phyloP scores from a whole-genome alignment of 2,113 vertebrate genomes.

The Lontra canadensis region DNA sequence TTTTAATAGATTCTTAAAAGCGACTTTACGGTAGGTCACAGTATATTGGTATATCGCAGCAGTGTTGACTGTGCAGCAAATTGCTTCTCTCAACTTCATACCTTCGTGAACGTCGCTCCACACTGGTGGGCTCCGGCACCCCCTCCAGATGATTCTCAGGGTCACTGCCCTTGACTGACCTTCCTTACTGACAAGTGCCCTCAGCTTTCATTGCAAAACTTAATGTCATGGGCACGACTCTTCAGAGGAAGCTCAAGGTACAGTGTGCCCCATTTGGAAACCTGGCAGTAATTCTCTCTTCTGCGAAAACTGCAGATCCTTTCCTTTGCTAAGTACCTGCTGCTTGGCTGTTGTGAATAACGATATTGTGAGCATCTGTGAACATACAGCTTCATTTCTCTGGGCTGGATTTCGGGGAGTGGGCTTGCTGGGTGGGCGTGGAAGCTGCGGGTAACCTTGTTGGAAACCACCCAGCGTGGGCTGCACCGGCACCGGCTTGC shows the following conservation, averaged over 20 bases:
- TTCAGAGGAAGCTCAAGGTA: not conserved
- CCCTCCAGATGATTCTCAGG: not conserved
- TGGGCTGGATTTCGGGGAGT: not conserved
- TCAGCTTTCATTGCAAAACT: not conserved
- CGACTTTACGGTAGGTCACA: not conserved
- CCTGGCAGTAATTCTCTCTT: not conserved
- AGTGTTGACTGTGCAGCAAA: not conserved
- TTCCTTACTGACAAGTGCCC: not conserved
- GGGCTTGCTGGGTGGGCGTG: not conserved
- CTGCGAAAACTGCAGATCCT: not conserved
- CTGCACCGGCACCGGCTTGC: not conserved
- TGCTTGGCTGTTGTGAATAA: not conserved
- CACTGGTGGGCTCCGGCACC: not conserved
- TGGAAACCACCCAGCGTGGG: not conserved
- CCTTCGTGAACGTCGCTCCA: not conserved
- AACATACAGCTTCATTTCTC: not conserved
- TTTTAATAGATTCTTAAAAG: not conserved
- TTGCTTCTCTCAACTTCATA: not conserved
- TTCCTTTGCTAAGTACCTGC: not conserved
- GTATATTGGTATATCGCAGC: not conserved
- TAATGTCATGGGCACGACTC: not conserved
- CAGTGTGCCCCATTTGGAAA: not conserved
- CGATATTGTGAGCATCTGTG: not conserved
- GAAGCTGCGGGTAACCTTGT: not conserved
- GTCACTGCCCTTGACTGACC: not conserved